Evolutionary conservation across 2,797 vertebrate genomes (phyloP), one percentile per base, ranked within the genome.

Genomic region (Enteromius anoplus): DNA sequence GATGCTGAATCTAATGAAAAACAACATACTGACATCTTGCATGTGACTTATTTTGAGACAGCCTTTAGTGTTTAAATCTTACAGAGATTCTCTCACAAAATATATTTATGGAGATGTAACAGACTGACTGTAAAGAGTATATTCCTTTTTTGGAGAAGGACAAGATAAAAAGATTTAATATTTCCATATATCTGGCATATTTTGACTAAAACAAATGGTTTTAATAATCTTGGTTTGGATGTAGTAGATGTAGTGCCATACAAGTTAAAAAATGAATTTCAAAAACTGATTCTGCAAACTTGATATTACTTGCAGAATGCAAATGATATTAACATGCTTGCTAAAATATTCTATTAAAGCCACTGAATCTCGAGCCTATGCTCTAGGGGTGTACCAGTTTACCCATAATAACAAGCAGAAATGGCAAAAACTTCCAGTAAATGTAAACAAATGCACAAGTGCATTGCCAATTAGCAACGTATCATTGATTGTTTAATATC

Each of bases 401-500:
- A 19, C 34, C 19, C 19, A 32, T 42, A 65, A 65, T 10, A 34
- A 68, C n/a, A 51, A 29, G 34, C 51, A 23, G 53, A 40, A 75
- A 23, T 15, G 40, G 47, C 32, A 80, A 2, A 26, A 40, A 79
- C 1, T 37, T n/a, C 0, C 8, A 47, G 58, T 29, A 55, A 70
- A 42, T 58, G 11, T 17, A 32, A 69, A 60, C 47, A 26, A 26
- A 32, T 64, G 60, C 60, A 32, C 60, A 64, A 53, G 21, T 6
- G 8, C 40, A 15, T 14, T 7, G n/a, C n/a, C 23, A 42, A 70
- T 80, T 55, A 29, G 34, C n/a, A 73, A 65, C 2, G 2, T 47
- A 73, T 47, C 26, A 60, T 51, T 49, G 40, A 64, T n/a, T 47
- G 14, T 29, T 60, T 72, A 71, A 62, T 49, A 81, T 17, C 26